These are phyloP conservation scores for Eumerus sabulonum DNA, from an alignment of 2,888 invertebrate genomes.

Conservation along the genomic window DNA sequence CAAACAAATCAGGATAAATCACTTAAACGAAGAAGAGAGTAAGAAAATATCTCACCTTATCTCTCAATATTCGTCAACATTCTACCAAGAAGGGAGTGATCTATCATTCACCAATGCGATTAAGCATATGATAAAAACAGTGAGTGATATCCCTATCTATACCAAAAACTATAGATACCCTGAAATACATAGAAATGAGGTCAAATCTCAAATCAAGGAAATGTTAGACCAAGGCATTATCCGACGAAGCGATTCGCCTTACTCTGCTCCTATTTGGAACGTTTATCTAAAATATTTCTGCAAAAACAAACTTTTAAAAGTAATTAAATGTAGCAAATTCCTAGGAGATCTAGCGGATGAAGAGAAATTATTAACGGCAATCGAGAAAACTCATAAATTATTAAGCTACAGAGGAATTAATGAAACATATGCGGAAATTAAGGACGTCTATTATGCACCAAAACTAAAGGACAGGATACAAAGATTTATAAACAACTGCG, in stretches of 20 bases:
- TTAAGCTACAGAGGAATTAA: not conserved
- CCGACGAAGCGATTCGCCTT: constrained; percentile 10
- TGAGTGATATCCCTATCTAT: constrained; percentile 17
- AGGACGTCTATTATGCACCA: constrained; percentile 31
- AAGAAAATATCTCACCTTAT: not conserved
- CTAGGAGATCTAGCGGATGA: constrained; percentile 18
- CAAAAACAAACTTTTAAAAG: constrained; percentile 9
- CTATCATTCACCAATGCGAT: not conserved
- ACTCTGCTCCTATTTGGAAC: constrained; percentile 35
- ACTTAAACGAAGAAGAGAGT: not conserved
- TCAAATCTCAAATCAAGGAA: constrained; percentile 6
- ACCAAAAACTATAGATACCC: constrained; percentile 15
- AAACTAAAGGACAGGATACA: constrained; percentile 18
- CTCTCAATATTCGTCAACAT: not conserved
- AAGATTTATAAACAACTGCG: constrained; percentile 17
- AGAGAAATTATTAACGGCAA: constrained; percentile 15
- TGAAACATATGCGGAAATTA: constrained; percentile 32
- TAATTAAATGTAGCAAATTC: constrained; percentile 19
- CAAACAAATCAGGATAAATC: not conserved
- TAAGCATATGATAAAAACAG: not conserved
- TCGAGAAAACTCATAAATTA: constrained; percentile 1
- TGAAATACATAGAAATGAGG: constrained; percentile 4
- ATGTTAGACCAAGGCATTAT: constrained; percentile 4
- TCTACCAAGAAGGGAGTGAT: not conserved
- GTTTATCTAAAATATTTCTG: constrained; percentile 17